Conservation (phyloP, 2,888 invertebrate genomes). For the Dicyrtoma fusca region DNA sequence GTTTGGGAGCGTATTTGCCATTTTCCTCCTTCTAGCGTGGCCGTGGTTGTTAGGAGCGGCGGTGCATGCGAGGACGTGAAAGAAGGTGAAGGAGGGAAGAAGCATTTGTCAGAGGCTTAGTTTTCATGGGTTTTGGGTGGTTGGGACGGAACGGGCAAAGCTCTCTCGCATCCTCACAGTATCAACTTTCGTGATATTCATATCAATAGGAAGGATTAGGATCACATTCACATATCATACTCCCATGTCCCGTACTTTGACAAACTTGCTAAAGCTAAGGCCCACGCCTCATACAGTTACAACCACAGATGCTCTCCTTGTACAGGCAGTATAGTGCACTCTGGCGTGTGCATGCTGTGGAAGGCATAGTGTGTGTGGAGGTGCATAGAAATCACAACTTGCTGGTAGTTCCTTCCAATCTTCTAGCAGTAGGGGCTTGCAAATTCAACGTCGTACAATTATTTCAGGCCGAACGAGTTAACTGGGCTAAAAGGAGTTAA, state of each 20-base stretch:
- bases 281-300: neutral
- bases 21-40: neutral
- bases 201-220: constrained; percentile 42
- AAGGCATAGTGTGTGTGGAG: neutral
- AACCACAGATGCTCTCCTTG: neutral
- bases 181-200: constrained; percentile 40
- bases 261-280: neutral
- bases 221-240: constrained; percentile 36
- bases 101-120: constrained; percentile 34
- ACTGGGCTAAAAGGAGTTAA: too few species aligned
- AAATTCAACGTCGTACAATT: too few species aligned
- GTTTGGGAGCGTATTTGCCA: neutral
- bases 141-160: neutral
- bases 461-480: too few species aligned
- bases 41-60: too few species aligned
- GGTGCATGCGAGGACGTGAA: too few species aligned
- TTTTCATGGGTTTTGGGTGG: constrained; percentile 24
- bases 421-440: too few species aligned
- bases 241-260: neutral
- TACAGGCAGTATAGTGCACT: neutral
- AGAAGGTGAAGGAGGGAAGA: too few species aligned
- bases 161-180: constrained; percentile 19
- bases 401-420: too few species aligned
- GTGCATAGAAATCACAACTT: too few species aligned
- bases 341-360: neutral